Evolutionary conservation across 2,113 vertebrate genomes (phyloP), one percentile per base, ranked within the genome.

Genomic region (Leuciscus idus): DNA sequence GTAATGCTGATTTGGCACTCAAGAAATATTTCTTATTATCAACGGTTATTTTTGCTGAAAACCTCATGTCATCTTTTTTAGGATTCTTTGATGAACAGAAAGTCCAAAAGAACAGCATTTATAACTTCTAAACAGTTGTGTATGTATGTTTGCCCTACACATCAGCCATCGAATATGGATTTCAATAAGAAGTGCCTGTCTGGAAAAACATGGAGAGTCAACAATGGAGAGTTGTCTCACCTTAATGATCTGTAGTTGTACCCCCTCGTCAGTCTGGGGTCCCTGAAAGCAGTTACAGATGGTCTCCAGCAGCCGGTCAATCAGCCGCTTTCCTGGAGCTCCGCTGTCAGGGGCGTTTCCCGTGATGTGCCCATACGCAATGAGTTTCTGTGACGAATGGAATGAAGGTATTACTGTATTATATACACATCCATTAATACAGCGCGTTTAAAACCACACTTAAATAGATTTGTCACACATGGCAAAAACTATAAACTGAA

Each of bases 231-330:
- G 61, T 57, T 26, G 23, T 17, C 4, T 55, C 93, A 99, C 98
- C 97, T 99, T 99, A 91, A 99, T 99, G 90, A 99, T 99, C 92
- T 99, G 98, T 52, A 99, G 96, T 84, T 99, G 98, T 36, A 99
- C 98, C 6, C 98, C 98, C 90, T 99, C 98, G 70, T 99, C 98
- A 0, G 98, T 99, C 85, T 98, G 98, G 7, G 98, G 97, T 5
- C 98, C 97, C 91, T 98, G 98, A 90, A 99, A 99, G 90, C 98
- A 99, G 91, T 94, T 97, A 92, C 98, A 99, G 90, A 99, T 94
- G 12, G 97, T 98, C 89, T 99, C 98, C 87, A 99, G 95, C 78
- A 99, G 95, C n/a, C 98, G 94, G 92, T 99, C 98, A 8, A 99
- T 99, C 59, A 99, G 93, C 1, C 98, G 92, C 77, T 98, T 99